These are phyloP conservation scores for Catocala sponsa DNA, from an alignment of 2,888 invertebrate genomes.

Conservation along the genomic window DNA sequence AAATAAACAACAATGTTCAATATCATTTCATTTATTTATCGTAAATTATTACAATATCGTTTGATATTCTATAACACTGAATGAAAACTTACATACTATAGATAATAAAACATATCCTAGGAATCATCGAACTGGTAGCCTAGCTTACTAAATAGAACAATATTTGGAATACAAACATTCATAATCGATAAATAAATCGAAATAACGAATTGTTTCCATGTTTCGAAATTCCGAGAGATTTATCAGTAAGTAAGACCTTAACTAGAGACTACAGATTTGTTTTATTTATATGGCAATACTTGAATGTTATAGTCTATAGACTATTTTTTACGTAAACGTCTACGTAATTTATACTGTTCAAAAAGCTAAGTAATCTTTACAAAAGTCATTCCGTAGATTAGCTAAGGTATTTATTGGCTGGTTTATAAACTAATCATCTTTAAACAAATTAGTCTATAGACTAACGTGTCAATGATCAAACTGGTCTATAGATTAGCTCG, in stretches of 20 bases:
- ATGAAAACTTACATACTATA: constrained; percentile 67
- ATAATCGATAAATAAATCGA: constrained; percentile 77
- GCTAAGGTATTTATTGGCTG: no score
- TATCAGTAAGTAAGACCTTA: constrained; percentile 64
- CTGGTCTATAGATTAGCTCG: no score
- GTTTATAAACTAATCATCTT: no score
- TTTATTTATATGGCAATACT: constrained; percentile 27
- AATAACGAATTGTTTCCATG: constrained; percentile 64
- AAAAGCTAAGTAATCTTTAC: no score
- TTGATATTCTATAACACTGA: constrained; percentile 59
- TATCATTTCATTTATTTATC: constrained; percentile 69
- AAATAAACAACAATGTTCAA: constrained; percentile 40
- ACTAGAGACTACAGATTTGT: constrained; percentile 25
- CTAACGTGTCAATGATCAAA: no score
- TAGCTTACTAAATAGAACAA: constrained; percentile 65
- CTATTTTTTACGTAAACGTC: no score
- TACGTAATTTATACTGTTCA: no score
- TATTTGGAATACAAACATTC: constrained; percentile 66
- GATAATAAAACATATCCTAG: constrained; percentile 64
- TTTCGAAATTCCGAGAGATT: constrained; percentile 80
- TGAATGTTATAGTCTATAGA: neutral
- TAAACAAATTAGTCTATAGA: no score
- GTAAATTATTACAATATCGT: constrained; percentile 73
- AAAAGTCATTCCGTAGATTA: no score
- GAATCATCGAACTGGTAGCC: constrained; percentile 64